Percentiles rank a stretch among this genome's conserved stretches.
phyloP scores from a whole-genome alignment of 53 echinoderm and acorn worm genomes.

The Holothuria leucospilota region DNA sequence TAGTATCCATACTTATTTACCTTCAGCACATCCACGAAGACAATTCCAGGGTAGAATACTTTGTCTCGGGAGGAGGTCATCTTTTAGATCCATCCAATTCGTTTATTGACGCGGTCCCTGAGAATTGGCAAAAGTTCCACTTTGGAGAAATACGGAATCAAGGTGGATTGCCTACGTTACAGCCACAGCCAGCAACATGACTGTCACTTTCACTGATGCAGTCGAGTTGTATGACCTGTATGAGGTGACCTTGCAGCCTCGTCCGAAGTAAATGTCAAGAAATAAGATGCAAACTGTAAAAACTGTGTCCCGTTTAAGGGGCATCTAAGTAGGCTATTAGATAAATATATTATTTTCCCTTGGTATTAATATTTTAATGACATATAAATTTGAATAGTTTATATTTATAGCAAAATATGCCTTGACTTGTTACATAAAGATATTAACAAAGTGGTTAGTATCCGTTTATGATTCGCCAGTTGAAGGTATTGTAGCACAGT shows the following conservation, averaged over 20 bases:
- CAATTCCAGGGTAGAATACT: conserved; percentile 54
- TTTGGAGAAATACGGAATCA: conserved; percentile 35
- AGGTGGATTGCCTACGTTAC: conserved; percentile 66
- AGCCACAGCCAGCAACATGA: conserved; percentile 59
- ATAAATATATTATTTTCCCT: no score
- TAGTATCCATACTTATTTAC: no score
- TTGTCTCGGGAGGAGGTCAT: conserved; percentile 60
- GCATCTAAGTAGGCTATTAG: no score
- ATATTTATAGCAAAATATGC: no score
- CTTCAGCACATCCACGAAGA: conserved; percentile 63
- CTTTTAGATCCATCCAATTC: conserved; percentile 48
- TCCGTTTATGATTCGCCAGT: no score
- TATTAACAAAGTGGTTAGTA: no score
- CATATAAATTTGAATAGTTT: no score
- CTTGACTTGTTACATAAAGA: no score
- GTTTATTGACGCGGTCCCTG: conserved; percentile 24
- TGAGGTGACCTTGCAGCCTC: conserved; percentile 36
- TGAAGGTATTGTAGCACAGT: no score
- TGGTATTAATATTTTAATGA: no score
- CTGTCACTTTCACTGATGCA: conserved; percentile 65
- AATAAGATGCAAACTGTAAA: not conserved
- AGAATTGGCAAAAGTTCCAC: conserved; percentile 60
- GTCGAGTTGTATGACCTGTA: conserved; percentile 59
- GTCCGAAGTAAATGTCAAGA: not conserved
- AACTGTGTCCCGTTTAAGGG: no score